phyloP scores from a whole-genome alignment of 1,140 invertebrate genomes.

The Brachystomella parvula region DNA sequence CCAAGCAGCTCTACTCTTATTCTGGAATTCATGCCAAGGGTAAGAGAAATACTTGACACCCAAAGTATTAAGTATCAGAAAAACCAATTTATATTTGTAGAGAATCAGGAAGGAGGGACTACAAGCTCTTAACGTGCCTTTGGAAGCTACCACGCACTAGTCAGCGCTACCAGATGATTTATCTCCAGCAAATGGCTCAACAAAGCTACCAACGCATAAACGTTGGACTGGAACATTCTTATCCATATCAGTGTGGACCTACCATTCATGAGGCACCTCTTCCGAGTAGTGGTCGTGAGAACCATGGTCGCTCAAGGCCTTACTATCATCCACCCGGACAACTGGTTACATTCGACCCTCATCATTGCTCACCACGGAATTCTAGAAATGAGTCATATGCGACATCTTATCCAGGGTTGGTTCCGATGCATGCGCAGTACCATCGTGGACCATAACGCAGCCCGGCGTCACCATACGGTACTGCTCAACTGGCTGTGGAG shows the following conservation, averaged over 20 bases:
- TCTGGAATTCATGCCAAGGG: not conserved
- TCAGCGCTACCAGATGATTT: not conserved
- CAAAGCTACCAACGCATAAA: too few relatives aligned
- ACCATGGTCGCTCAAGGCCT: too few relatives aligned
- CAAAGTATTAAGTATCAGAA: not conserved
- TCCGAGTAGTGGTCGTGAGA: too few relatives aligned
- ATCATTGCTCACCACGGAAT: too few relatives aligned
- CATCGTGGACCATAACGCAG: not conserved
- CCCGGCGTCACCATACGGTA: not conserved
- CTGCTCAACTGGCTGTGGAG: not conserved
- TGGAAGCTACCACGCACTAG: not conserved
- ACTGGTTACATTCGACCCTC: too few relatives aligned
- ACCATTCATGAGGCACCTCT: too few relatives aligned
- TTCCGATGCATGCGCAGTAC: not conserved
- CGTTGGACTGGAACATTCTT: too few relatives aligned
- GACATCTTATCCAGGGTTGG: too few relatives aligned
- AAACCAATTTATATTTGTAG: not conserved
- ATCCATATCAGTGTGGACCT: too few relatives aligned
- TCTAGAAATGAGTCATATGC: too few relatives aligned
- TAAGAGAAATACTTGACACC: not conserved
- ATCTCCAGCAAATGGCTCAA: not conserved
- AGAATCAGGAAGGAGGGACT: not conserved
- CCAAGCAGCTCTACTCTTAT: slow-evolving; percentile 13
- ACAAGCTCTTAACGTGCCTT: not conserved
- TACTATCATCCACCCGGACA: too few relatives aligned